Evolutionary conservation across 2,888 invertebrate genomes (phyloP).

Genomic region (Drosophila paranaensis): DNA sequence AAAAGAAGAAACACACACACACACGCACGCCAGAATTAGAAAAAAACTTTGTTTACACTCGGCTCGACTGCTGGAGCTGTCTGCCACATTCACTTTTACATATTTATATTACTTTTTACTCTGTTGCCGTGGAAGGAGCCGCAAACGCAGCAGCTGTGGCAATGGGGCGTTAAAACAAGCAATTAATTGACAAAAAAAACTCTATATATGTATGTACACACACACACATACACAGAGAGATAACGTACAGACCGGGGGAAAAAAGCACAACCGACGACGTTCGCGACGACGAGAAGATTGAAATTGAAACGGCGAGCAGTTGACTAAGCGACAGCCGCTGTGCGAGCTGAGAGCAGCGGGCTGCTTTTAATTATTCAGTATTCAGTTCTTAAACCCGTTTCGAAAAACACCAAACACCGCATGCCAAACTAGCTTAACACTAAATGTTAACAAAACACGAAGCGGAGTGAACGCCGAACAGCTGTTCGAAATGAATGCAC

Average conservation of each 20-base stretch:
- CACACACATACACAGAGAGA: constrained; percentile 6
- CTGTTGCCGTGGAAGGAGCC: constrained; percentile 15
- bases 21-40: constrained; percentile 43
- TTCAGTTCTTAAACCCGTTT: constrained; percentile 63
- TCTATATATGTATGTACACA: constrained; percentile 7
- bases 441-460: constrained; percentile 25
- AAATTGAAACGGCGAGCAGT: constrained; percentile 46
- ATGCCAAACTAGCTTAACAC: constrained; percentile 28
- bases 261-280: constrained; percentile 51
- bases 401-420: constrained; percentile 43
- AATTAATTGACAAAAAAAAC: constrained; percentile 29
- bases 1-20: constrained; percentile 47
- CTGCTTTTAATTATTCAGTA: constrained; percentile 38
- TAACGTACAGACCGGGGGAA: constrained; percentile 2
- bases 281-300: constrained; percentile 54
- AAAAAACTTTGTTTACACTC: constrained; percentile 38
- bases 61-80: constrained; percentile 17
- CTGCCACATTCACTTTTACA: constrained; percentile 53
- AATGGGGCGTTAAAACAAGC: constrained; percentile 24
- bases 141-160: constrained; percentile 17
- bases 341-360: constrained; percentile 24
- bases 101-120: constrained; percentile 47
- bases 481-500: constrained; percentile 38
- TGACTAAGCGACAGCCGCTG: constrained; percentile 41
- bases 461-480: constrained; percentile 27